These are phyloP conservation scores for Platerodrilus igneus DNA, from an alignment of 2,888 invertebrate genomes.

Conservation along the genomic window DNA sequence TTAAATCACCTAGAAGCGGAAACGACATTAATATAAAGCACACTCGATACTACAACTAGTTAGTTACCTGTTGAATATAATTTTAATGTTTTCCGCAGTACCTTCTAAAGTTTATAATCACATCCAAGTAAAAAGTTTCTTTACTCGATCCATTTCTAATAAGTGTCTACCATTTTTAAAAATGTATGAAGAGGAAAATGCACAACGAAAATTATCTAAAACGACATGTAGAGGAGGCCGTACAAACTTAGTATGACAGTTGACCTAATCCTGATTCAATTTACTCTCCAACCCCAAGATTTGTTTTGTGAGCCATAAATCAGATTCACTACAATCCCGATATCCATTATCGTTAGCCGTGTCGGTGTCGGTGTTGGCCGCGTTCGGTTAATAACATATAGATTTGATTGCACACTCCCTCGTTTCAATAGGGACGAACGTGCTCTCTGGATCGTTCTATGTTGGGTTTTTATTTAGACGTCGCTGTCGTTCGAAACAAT, in stretches of 20 bases:
- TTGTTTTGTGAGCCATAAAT: constrained; percentile 48
- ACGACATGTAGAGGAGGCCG: constrained; percentile 25
- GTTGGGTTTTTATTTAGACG: too few relatives aligned
- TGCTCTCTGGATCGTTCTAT: too few relatives aligned
- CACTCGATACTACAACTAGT: too few relatives aligned
- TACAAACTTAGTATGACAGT: constrained; percentile 40
- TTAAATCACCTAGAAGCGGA: constrained; percentile 21
- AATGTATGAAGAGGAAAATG: constrained; percentile 1
- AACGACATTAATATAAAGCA: too few relatives aligned
- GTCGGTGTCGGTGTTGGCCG: constrained; percentile 32
- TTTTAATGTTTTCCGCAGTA: too few relatives aligned
- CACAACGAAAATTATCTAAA: too few relatives aligned
- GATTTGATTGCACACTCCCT: constrained; percentile 34
- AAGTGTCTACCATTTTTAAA: constrained; percentile 1
- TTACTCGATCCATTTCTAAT: constrained; percentile 5
- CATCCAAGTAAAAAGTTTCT: constrained; percentile 1
- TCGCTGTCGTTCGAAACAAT: too few relatives aligned
- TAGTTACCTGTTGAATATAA: too few relatives aligned
- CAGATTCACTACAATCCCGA: constrained; percentile 47
- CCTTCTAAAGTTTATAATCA: too few relatives aligned
- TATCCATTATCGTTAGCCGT: constrained; percentile 47
- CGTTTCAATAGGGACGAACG: constrained; percentile 19
- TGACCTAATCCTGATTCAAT: constrained; percentile 48
- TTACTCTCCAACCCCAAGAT: constrained; percentile 45
- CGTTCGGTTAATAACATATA: constrained; percentile 36